A percentile compares a stretch with the other conserved stretches of the same genome.
These are phyloP conservation scores for Aricia artaxerxes DNA, from an alignment of 2,888 invertebrate genomes.

Conservation along the genomic window DNA sequence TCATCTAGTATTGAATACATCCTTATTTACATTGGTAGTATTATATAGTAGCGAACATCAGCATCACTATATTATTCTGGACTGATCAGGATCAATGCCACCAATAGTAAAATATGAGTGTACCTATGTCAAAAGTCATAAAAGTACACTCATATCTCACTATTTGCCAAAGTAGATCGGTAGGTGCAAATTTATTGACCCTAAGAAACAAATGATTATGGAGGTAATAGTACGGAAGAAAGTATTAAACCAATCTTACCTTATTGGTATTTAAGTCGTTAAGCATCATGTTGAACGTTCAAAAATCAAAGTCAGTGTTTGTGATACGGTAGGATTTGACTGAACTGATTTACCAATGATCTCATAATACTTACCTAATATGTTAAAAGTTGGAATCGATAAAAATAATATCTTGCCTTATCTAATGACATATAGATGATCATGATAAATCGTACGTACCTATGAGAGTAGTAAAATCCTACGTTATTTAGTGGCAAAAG, in stretches of 20 bases:
- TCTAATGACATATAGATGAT: not conserved
- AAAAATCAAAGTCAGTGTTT: not conserved
- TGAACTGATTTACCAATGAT: conserved; percentile 4
- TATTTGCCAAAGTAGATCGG: no score
- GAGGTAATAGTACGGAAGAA: not conserved
- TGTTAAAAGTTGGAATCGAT: conserved; percentile 1
- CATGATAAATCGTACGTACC: not conserved
- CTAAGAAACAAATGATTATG: not conserved
- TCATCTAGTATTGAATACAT: no score
- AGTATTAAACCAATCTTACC: not conserved
- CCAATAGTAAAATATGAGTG: no score
- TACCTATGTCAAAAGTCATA: no score
- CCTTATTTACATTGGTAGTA: no score
- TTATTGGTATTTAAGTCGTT: not conserved
- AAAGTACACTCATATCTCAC: no score
- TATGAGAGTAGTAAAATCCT: no score
- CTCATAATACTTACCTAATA: not conserved
- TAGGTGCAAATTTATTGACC: no score
- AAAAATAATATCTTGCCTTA: conserved; percentile 19
- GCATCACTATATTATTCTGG: no score
- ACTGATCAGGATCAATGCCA: no score
- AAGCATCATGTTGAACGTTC: not conserved
- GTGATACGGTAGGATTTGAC: not conserved
- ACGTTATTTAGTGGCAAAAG: no score
- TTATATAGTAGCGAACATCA: no score